Percentiles rank a stretch among this genome's conserved stretches.
Conservation (phyloP, 2,888 invertebrate genomes). For the Sarcophaga caerulescens region DNA sequence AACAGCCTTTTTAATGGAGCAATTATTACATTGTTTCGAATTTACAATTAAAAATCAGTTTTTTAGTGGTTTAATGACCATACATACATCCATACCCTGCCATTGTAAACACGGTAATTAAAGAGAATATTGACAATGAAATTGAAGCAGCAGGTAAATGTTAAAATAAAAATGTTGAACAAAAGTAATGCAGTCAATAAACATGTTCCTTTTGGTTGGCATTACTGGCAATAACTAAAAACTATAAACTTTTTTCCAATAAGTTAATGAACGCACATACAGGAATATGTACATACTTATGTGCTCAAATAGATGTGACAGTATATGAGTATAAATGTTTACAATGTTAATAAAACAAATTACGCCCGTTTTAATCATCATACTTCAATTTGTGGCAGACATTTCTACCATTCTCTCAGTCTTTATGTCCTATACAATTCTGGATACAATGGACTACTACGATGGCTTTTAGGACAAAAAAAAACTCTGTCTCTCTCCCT, state of each 20-base stretch:
- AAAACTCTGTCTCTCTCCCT: not conserved
- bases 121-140: not conserved
- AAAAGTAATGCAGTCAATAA: constrained; percentile 12
- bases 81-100: no score
- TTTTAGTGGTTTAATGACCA: no score
- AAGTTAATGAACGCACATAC: not conserved
- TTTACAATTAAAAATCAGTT: not conserved
- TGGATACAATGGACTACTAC: constrained; percentile 39
- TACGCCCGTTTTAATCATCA: constrained; percentile 62
- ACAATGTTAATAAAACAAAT: constrained; percentile 54
- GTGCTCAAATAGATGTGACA: not conserved
- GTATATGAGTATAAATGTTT: constrained; percentile 12
- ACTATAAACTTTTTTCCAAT: not conserved
- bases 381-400: constrained; percentile 54
- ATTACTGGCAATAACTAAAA: not conserved
- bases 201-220: not conserved
- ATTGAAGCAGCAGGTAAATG: not conserved
- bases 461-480: constrained; percentile 43
- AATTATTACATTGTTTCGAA: not conserved
- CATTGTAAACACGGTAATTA: not conserved
- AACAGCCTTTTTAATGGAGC: no score
- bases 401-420: constrained; percentile 2
- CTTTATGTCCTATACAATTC: not conserved
- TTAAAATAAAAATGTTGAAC: not conserved
- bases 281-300: not conserved